These are phyloP conservation scores for Cephus cinctus DNA, from an alignment of 1,140 invertebrate genomes.

Conservation along the genomic window DNA sequence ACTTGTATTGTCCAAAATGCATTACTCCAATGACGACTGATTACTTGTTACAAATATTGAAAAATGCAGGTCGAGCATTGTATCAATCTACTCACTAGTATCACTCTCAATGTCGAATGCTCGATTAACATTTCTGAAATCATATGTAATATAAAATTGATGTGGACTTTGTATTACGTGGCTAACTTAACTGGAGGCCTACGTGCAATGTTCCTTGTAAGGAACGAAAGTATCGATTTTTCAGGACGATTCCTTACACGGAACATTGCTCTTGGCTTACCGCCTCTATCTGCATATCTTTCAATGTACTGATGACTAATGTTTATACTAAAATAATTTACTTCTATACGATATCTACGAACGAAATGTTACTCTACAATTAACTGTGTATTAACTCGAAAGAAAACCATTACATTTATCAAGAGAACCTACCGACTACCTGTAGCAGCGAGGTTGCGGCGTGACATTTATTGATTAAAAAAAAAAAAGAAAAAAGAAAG, in stretches of 20 bases:
- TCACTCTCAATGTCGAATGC: too few relatives aligned
- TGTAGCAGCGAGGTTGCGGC: neutral
- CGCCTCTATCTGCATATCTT: conserved; percentile 46
- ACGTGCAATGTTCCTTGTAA: too few relatives aligned
- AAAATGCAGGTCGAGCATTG: too few relatives aligned
- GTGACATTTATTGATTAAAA: conserved; percentile 20
- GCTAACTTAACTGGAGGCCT: conserved; percentile 9
- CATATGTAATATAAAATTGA: too few relatives aligned
- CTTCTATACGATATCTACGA: conserved; percentile 43
- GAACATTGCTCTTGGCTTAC: too few relatives aligned
- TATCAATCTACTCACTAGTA: too few relatives aligned
- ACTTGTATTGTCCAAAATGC: too few relatives aligned
- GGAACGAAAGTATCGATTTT: too few relatives aligned
- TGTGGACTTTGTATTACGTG: conserved; percentile 32
- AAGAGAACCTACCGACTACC: conserved; percentile 2
- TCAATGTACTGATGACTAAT: conserved; percentile 46
- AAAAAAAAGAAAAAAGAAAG: conserved; percentile 17
- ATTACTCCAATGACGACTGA: too few relatives aligned
- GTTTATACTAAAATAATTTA: conserved; percentile 44
- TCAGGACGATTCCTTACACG: too few relatives aligned
- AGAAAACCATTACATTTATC: conserved; percentile 18
- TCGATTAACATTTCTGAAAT: too few relatives aligned
- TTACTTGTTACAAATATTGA: too few relatives aligned
- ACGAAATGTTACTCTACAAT: conserved; percentile 35
- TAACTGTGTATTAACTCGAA: conserved; percentile 23